Evolutionary conservation across 2,888 invertebrate genomes (phyloP).

Genomic region (Julus scandinavius): DNA sequence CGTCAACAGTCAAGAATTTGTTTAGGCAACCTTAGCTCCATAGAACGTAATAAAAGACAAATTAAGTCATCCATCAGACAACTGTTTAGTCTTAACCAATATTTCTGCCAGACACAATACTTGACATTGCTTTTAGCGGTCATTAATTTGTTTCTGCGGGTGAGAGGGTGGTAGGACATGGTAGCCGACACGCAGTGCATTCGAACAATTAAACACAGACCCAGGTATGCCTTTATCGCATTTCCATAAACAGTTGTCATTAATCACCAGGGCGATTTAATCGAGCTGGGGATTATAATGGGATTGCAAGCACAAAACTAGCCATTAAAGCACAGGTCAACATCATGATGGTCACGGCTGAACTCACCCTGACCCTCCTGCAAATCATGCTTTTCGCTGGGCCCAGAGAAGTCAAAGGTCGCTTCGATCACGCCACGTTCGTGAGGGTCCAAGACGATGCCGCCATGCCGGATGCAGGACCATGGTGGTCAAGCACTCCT

Average conservation of each 20-base stretch:
- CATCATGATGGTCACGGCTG: background rate
- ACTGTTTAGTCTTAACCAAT: background rate
- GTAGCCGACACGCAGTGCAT: background rate
- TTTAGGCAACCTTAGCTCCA: constrained; percentile 5
- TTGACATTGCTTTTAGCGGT: background rate
- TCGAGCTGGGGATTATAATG: background rate
- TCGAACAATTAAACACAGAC: background rate
- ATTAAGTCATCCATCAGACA: background rate
- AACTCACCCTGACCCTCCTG: background rate
- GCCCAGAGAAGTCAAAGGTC: background rate
- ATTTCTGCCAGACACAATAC: background rate
- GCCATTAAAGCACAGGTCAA: background rate
- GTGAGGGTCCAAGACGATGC: background rate
- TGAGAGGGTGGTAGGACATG: background rate
- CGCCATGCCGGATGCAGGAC: background rate
- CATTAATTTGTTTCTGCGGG: background rate
- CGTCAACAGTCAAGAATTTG: background rate
- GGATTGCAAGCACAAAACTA: background rate
- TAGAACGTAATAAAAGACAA: background rate
- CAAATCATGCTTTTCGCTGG: background rate
- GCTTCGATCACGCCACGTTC: background rate
- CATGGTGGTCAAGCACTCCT: background rate
- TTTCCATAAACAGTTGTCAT: background rate
- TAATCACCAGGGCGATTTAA: background rate
- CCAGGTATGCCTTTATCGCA: no score